Percentiles rank a stretch among this genome's conserved stretches.
These are phyloP conservation scores for Atherinomorus stipes DNA, from an alignment of 2,113 vertebrate genomes.

Conservation along the genomic window DNA sequence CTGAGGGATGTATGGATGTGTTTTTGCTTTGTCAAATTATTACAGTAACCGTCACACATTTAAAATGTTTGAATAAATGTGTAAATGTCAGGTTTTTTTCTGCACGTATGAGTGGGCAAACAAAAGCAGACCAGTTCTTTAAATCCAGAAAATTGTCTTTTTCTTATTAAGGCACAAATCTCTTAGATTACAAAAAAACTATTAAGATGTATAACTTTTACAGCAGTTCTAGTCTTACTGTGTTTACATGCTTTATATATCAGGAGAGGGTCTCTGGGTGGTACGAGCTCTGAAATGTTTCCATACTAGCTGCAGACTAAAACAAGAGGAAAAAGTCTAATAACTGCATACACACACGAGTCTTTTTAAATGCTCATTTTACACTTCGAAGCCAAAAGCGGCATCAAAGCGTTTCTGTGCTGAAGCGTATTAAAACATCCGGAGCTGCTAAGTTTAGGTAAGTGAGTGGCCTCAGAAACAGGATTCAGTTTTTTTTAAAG, in stretches of 20 bases:
- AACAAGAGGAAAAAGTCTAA: conserved; percentile 31
- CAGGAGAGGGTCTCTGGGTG: not conserved
- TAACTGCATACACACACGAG: conserved; percentile 51
- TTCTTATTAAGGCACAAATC: not conserved
- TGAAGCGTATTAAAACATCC: conserved; percentile 30
- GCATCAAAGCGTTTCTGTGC: conserved; percentile 46
- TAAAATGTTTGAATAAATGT: not conserved
- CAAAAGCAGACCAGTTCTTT: not conserved
- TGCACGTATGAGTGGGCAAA: not conserved
- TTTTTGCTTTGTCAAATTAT: not conserved
- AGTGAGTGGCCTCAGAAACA: conserved; percentile 10
- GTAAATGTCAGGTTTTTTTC: not conserved
- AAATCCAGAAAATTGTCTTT: not conserved
- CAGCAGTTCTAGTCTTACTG: not conserved
- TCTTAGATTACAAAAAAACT: too few species aligned
- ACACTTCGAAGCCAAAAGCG: conserved; percentile 9
- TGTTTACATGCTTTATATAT: conserved; percentile 13
- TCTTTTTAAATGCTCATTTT: conserved; percentile 47
- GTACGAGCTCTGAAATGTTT: conserved; percentile 54
- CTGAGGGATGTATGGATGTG: not conserved
- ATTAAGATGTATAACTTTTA: too few species aligned
- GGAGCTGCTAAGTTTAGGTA: conserved; percentile 25
- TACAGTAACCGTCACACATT: not conserved
- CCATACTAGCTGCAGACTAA: conserved; percentile 47
- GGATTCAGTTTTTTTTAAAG: conserved; percentile 4